phyloP scores from a whole-genome alignment of 2,797 vertebrate genomes.

The Zalophus californianus region DNA sequence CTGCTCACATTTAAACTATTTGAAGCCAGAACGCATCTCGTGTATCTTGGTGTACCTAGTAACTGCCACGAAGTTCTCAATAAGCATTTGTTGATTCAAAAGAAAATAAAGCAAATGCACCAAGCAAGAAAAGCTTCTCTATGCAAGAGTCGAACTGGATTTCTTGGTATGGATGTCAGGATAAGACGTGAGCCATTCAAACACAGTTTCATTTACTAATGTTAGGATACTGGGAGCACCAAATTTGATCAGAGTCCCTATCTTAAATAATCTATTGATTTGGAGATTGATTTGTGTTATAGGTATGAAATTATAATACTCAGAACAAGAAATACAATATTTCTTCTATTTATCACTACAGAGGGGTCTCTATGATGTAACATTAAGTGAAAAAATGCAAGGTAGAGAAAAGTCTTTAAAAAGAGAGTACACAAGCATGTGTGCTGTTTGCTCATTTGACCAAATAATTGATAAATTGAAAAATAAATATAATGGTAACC shows the following conservation, averaged over 20 bases:
- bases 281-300: background rate
- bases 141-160: background rate
- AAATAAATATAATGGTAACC: background rate
- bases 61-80: background rate
- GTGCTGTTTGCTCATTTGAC: background rate
- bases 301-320: background rate
- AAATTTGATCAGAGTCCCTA: background rate
- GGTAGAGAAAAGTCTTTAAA: background rate
- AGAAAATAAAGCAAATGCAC: background rate
- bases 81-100: background rate
- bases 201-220: constrained; percentile 26
- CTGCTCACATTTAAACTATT: background rate
- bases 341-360: background rate
- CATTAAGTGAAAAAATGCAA: background rate
- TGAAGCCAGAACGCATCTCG: background rate
- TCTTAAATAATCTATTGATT: background rate
- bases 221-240: background rate
- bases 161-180: background rate
- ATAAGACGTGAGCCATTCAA: background rate
- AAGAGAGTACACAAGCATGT: background rate
- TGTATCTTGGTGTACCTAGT: background rate
- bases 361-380: background rate
- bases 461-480: background rate
- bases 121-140: background rate
- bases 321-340: background rate